Base-by-base conservation (phyloP, 1,140 invertebrate genomes). In the Aphaenogaster floridana region DNA sequence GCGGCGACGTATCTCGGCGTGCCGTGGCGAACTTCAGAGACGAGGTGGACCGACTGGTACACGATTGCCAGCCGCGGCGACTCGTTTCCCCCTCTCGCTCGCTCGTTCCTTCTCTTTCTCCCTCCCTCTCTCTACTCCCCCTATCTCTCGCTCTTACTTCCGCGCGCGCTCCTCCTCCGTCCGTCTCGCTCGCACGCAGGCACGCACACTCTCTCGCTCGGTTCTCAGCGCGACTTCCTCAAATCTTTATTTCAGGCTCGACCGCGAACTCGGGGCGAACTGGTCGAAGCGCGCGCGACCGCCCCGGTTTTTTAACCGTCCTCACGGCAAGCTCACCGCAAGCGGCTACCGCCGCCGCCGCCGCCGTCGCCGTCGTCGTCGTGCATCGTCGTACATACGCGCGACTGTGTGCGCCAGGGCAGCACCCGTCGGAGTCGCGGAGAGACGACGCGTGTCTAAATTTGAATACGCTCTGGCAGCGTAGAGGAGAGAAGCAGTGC, bases 221-320 rank as follows among this genome's bases (percentile, higher is more conserved):
- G 61, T 84, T 88, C 91, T 92, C 88, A 86, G 66, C 81, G 80
- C 90, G 90, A 92, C 90, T 92, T 92, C 91, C 92, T 93, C 92
- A 90, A 93, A 91, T 93, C 93, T 93, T 93, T 93, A 93, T 93
- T 93, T 92, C 92, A 92, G 92, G 91, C 91, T 91, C 93, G 92
- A 93, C 87, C 92, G 90, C 92, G 93, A 92, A 88, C 89, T 89
- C 90, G 89, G 87, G 86, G 88, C 89, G 78, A 91, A 92, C 91
- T 92, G 91, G 90, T 92, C 92, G 92, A 91, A 90, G 92, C 87
- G 86, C 90, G 92, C 87, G 91, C 92, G 88, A 83, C 88, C 88
- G 87, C 87, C 86, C 91, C 90, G 90, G 91, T 92, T 93, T 93
- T 93, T 92, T 90, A 90, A 92, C 89, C 90, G 83, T 91, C 89